These are phyloP conservation scores for Amphipoea oculea DNA, from an alignment of 2,888 invertebrate genomes.

Conservation along the genomic window DNA sequence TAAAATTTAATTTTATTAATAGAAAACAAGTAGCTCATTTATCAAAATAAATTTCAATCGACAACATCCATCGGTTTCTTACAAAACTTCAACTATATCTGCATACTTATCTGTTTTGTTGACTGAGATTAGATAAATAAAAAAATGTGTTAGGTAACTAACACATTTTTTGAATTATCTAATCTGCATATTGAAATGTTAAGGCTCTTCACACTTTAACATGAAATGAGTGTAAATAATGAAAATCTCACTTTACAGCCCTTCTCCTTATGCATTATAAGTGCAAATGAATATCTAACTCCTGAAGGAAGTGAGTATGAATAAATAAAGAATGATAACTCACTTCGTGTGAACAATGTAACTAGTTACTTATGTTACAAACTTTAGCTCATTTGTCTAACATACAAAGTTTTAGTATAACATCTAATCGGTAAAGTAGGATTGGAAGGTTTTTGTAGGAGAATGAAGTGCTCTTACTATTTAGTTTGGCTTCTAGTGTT, in stretches of 20 bases:
- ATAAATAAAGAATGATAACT: constrained; percentile 60
- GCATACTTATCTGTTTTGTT: no score
- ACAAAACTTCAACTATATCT: no score
- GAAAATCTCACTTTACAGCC: constrained; percentile 42
- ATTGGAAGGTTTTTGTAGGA: constrained; percentile 48
- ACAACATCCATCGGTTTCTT: no score
- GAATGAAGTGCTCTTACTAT: constrained; percentile 53
- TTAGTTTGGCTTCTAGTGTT: constrained; percentile 24
- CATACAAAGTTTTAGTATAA: constrained; percentile 63
- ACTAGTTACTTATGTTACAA: constrained; percentile 52
- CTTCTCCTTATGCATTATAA: constrained; percentile 49
- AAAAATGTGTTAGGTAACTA: no score
- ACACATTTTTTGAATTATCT: background rate
- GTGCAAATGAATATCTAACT: constrained; percentile 59
- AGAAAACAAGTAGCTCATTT: no score
- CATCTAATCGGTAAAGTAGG: constrained; percentile 61
- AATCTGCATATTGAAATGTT: background rate
- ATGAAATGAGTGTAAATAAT: constrained; percentile 41
- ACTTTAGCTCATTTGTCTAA: constrained; percentile 57
- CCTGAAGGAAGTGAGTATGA: constrained; percentile 48
- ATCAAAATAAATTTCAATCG: no score
- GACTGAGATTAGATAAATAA: no score
- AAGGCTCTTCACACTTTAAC: constrained; percentile 12
- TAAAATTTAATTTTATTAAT: no score
- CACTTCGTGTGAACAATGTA: constrained; percentile 34